These are phyloP conservation scores for Dermolepida albohirtum DNA, from an alignment of 2,888 invertebrate species.

Conservation along the genomic window DNA sequence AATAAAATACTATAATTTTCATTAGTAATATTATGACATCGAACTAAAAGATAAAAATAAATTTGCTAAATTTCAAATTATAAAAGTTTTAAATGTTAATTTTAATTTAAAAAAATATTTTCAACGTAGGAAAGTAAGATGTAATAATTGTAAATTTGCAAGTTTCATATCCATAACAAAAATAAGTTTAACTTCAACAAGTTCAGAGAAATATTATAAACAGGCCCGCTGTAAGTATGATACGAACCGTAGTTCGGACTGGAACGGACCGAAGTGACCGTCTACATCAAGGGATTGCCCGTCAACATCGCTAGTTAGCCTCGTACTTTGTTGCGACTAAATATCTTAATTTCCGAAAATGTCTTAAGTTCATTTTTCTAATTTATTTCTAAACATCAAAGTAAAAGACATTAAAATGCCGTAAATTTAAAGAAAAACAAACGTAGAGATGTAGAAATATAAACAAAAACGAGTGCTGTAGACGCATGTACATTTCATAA, in stretches of 20 bases:
- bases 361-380: not conserved
- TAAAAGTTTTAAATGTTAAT: no score
- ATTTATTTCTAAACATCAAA: not conserved
- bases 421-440: conserved; percentile 1
- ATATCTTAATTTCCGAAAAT: no score
- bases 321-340: not conserved
- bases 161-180: no score
- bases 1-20: no score
- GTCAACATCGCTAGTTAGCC: conserved; percentile 13
- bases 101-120: no score
- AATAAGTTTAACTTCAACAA: no score
- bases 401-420: not conserved
- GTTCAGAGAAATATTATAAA: no score
- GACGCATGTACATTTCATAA: conserved; percentile 7
- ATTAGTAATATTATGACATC: no score
- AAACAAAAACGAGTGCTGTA: not conserved
- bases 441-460: not conserved
- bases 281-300: conserved; percentile 20
- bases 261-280: conserved; percentile 19
- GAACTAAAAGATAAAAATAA: no score
- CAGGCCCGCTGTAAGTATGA: not conserved
- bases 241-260: conserved; percentile 18
- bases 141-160: no score
- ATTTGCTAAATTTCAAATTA: no score
- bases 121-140: no score